Evolutionary conservation across 2,888 invertebrate genomes (phyloP).

Genomic region (Hartigia nigra): DNA sequence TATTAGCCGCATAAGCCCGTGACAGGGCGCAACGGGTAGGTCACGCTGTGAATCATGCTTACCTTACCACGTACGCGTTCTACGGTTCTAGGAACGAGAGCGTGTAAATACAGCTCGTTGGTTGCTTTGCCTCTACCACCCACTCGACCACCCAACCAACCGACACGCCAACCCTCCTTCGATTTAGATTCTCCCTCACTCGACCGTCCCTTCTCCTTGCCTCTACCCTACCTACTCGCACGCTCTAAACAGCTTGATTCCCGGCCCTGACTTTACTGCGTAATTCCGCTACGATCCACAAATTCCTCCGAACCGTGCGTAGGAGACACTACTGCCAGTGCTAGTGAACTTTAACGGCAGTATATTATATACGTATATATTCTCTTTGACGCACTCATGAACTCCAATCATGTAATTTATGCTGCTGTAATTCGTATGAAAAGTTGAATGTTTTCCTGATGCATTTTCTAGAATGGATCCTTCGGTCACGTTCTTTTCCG

Average conservation of each 20-base stretch:
- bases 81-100: slow-evolving; percentile 42
- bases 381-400: neutral
- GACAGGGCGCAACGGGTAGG: slow-evolving; percentile 22
- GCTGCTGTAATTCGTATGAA: neutral
- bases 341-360: neutral
- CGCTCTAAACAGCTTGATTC: neutral
- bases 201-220: neutral
- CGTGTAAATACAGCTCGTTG: slow-evolving; percentile 24
- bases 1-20: slow-evolving; percentile 30
- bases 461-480: neutral
- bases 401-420: neutral
- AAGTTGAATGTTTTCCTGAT: neutral
- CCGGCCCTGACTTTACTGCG: neutral
- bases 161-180: slow-evolving; percentile 13
- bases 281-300: neutral
- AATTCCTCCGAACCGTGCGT: neutral
- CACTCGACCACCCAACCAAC: neutral
- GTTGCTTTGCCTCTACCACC: slow-evolving; percentile 1
- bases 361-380: neutral
- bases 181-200: slow-evolving; percentile 7
- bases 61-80: slow-evolving; percentile 40
- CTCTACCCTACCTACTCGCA: neutral
- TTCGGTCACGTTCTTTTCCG: neutral
- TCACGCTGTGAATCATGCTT: slow-evolving; percentile 49
- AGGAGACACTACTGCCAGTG: neutral